Evolutionary conservation across 2,113 vertebrate species (phyloP), one percentile per base, ranked within the genome.

Genomic region (Laterallus jamaicensis): DNA sequence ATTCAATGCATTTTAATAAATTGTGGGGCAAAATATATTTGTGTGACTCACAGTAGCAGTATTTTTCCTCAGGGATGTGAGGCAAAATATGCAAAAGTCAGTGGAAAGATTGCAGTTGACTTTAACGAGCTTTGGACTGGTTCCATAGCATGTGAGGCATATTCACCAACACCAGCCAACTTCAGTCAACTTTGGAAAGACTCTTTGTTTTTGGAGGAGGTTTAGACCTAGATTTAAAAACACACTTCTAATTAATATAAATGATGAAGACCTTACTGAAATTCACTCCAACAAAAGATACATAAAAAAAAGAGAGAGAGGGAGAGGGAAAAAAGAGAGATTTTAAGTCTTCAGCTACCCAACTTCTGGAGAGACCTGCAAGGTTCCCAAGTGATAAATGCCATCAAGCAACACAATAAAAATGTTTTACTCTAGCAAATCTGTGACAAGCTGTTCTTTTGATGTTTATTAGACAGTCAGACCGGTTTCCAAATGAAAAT

Each of bases 401-500:
- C 13, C 50, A 44, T 67, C 63, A 80, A 62, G 69, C 64, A 70
- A 42, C 39, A 42, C 44, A 81, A 93, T 70, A 82, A 96, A 94
- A 22, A 32, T 16, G 49, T 71, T 92, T 94, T 31, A 83, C 28
- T 69, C 75, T 74, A 86, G 66, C 79, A 90, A 18, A 9, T 64
- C 37, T 15, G 26, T 93, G 80, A 95, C 31, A 49, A 49, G 49
- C 49, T 49, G 70, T 47, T 32, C 93, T 93, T 97, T 95, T 91
- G 88, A 95, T 95, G 78, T 97, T 96, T 97, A 79, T 82, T 94
- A 35, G 75, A 86, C 62, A 69, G 32, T 69, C 2, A 0, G 84
- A 12, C 50, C 60, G 50, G 54, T 69, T 80, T 79, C 94, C 91
- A 93, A 90, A 91, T 44, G 69, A 95, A 96, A 95, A 96, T 90